Percentiles rank a stretch among this genome's conserved stretches.
These are phyloP conservation scores for Synergus laeviventris DNA, from an alignment of 2,888 invertebrate genomes.

Conservation along the genomic window DNA sequence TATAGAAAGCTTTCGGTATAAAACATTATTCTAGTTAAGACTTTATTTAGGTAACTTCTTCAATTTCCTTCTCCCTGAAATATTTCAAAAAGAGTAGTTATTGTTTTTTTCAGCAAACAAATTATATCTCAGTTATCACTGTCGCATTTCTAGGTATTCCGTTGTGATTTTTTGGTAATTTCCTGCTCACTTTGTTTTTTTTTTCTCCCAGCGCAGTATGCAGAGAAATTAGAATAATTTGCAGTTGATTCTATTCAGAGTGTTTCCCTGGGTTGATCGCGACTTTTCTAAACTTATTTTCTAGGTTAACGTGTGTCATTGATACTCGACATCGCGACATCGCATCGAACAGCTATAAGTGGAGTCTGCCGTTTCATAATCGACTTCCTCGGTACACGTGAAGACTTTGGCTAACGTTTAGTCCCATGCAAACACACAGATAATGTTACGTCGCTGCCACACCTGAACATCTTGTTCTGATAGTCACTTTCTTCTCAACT, in stretches of 20 bases:
- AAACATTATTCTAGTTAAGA: neutral
- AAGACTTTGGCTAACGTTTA: conserved; percentile 7
- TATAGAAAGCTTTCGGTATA: neutral
- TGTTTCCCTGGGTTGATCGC: neutral
- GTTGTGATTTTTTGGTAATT: too few species aligned
- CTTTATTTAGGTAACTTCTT: neutral
- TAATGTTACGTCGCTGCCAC: neutral
- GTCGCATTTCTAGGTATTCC: too few species aligned
- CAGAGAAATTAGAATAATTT: neutral
- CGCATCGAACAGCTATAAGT: neutral
- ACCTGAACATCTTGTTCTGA: neutral
- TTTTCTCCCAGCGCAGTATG: neutral
- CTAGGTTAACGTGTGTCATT: neutral
- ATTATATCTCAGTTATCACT: too few species aligned
- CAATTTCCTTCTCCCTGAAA: too few species aligned
- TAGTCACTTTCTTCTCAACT: conserved; percentile 23
- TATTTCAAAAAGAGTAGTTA: too few species aligned
- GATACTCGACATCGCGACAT: neutral
- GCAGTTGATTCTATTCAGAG: neutral
- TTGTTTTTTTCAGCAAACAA: too few species aligned
- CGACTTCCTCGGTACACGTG: neutral
- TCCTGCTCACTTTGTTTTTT: too few species aligned
- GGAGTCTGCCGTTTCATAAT: neutral
- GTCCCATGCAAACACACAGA: neutral
- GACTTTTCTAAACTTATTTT: neutral